A percentile compares a stretch with the other conserved stretches of the same genome.
Conservation (phyloP, 2,797 vertebrate genomes). For the Liasis olivaceus region DNA sequence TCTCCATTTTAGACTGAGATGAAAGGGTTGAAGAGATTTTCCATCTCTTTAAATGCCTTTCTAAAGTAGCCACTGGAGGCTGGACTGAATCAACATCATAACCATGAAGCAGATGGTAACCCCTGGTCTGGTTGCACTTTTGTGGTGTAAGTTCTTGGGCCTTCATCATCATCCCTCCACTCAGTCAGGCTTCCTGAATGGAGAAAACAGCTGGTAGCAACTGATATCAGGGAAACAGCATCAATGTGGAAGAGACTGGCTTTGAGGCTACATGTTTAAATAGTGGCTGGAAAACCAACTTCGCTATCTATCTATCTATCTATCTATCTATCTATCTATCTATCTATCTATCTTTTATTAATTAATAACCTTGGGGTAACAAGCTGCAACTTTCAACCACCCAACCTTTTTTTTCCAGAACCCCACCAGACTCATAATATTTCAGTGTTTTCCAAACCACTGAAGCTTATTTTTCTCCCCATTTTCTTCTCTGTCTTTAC, state of each 20-base stretch:
- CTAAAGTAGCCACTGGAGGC: background rate
- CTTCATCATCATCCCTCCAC: background rate
- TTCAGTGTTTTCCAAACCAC: no score
- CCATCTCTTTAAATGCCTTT: background rate
- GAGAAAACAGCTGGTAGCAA: background rate
- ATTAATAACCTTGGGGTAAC: background rate
- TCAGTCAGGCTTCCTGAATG: background rate
- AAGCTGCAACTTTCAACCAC: background rate
- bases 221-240: background rate
- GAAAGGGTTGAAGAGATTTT: background rate
- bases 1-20: background rate
- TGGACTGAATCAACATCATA: background rate
- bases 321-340: background rate
- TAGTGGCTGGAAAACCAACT: background rate
- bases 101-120: background rate
- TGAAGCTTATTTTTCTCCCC: background rate
- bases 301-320: background rate
- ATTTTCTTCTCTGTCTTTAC: background rate
- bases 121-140: background rate
- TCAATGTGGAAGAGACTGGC: background rate
- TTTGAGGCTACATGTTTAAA: background rate
- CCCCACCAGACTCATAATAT: background rate
- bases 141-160: background rate
- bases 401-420: background rate
- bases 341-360: background rate